These are phyloP conservation scores for Zalophus californianus DNA, from an alignment of 2,797 vertebrate species.

Conservation along the genomic window DNA sequence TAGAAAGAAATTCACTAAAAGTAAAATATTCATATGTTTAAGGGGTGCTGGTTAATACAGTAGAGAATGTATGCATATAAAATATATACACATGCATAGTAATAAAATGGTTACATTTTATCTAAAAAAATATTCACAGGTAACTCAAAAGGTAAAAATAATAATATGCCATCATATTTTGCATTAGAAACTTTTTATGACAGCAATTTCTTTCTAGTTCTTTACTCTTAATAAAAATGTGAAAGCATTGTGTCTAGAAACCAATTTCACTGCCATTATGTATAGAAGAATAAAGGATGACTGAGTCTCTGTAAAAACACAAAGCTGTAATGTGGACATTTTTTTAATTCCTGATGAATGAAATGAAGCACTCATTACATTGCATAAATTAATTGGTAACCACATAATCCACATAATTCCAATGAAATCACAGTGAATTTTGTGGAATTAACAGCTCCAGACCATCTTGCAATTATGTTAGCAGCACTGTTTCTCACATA, in stretches of 20 bases:
- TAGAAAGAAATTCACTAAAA: not conserved
- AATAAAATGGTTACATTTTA: slow-evolving; percentile 63
- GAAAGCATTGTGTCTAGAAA: not conserved
- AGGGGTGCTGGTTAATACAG: not conserved
- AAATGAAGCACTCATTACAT: slow-evolving; percentile 56
- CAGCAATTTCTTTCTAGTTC: not conserved
- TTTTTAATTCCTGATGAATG: slow-evolving; percentile 40
- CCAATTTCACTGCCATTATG: slow-evolving; percentile 13
- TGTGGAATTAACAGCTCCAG: slow-evolving; percentile 70
- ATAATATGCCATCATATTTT: slow-evolving; percentile 60
- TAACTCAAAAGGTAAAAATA: slow-evolving; percentile 54
- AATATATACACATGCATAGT: not conserved
- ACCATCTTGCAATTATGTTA: slow-evolving; percentile 29
- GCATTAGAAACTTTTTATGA: slow-evolving; percentile 8
- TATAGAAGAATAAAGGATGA: slow-evolving; percentile 33
- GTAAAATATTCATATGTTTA: slow-evolving; percentile 49
- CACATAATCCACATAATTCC: slow-evolving; percentile 57
- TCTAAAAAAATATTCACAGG: not conserved
- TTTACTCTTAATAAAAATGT: slow-evolving; percentile 62
- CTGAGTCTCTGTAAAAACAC: slow-evolving; percentile 27
- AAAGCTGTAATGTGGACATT: not conserved
- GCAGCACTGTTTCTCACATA: slow-evolving; percentile 42
- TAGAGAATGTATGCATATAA: not conserved
- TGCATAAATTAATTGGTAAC: slow-evolving; percentile 75
- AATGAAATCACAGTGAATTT: slow-evolving; percentile 71